Evolutionary conservation across 2,888 invertebrate genomes (phyloP).

Genomic region (Erannis defoliaria): DNA sequence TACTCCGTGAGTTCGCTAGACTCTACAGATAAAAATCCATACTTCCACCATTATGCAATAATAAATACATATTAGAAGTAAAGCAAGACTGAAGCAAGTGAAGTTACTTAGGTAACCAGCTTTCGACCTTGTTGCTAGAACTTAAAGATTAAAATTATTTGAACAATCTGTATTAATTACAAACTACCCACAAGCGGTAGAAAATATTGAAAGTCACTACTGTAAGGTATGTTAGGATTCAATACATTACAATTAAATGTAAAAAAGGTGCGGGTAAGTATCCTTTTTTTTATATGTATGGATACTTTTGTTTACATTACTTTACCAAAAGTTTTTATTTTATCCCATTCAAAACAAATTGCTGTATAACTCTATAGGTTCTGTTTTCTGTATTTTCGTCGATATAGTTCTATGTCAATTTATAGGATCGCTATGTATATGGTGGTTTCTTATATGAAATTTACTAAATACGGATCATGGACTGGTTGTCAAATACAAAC

Average conservation of each 20-base stretch:
- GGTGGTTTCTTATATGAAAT: too few relatives aligned
- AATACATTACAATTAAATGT: slow-evolving; percentile 44
- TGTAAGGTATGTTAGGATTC: slow-evolving; percentile 23
- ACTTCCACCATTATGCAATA: slow-evolving; percentile 8
- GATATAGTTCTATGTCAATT: background rate
- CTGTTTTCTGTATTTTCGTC: background rate
- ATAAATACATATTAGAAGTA: slow-evolving; percentile 17
- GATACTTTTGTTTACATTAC: slow-evolving; percentile 74
- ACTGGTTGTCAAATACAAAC: too few relatives aligned
- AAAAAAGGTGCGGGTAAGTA: slow-evolving; percentile 61
- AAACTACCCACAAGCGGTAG: slow-evolving; percentile 20
- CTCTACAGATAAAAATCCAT: slow-evolving; percentile 91
- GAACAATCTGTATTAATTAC: slow-evolving; percentile 14
- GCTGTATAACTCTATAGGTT: too few relatives aligned
- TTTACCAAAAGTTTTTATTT: background rate
- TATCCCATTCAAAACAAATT: too few relatives aligned
- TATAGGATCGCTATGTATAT: too few relatives aligned
- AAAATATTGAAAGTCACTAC: slow-evolving; percentile 36
- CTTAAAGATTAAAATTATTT: slow-evolving; percentile 19
- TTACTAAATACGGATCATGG: too few relatives aligned
- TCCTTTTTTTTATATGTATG: slow-evolving; percentile 56
- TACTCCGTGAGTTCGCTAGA: slow-evolving; percentile 94
- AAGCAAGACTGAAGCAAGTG: slow-evolving; percentile 34
- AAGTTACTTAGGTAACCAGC: slow-evolving; percentile 25
- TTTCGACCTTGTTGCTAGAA: slow-evolving; percentile 23